phyloP scores from a whole-genome alignment of 2,888 invertebrate genomes.

The Balanococcus diminutus region DNA sequence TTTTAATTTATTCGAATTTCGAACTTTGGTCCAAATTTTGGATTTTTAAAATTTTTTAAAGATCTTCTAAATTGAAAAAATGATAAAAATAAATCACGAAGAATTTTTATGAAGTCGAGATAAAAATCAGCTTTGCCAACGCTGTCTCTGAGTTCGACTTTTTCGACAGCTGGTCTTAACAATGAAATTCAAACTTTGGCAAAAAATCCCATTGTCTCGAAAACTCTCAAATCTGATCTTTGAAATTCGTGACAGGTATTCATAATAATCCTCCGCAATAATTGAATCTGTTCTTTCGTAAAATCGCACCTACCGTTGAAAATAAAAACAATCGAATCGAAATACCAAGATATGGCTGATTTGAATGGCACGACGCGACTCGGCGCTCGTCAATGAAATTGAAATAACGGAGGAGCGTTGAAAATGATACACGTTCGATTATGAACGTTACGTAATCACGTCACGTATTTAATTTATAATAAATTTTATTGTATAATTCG shows the following conservation, averaged over 20 bases:
- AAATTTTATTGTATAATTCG: not conserved
- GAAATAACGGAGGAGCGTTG: not conserved
- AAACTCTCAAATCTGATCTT: not conserved
- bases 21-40: too few species aligned
- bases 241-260: not conserved
- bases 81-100: too few species aligned
- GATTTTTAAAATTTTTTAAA: too few species aligned
- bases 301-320: not conserved
- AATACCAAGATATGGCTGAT: not conserved
- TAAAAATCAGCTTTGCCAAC: too few species aligned
- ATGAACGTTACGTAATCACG: not conserved
- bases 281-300: not conserved
- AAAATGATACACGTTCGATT: slow-evolving; percentile 19
- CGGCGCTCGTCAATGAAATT: not conserved
- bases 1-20: too few species aligned
- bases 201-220: too few species aligned
- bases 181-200: too few species aligned
- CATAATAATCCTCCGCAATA: not conserved
- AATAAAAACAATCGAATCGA: not conserved
- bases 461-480: slow-evolving; percentile 27
- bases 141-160: too few species aligned
- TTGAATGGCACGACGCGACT: not conserved
- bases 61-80: too few species aligned
- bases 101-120: too few species aligned
- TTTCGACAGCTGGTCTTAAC: too few species aligned